Conservation (phyloP, 2,888 invertebrate genomes). For the Andrena minutula region DNA sequence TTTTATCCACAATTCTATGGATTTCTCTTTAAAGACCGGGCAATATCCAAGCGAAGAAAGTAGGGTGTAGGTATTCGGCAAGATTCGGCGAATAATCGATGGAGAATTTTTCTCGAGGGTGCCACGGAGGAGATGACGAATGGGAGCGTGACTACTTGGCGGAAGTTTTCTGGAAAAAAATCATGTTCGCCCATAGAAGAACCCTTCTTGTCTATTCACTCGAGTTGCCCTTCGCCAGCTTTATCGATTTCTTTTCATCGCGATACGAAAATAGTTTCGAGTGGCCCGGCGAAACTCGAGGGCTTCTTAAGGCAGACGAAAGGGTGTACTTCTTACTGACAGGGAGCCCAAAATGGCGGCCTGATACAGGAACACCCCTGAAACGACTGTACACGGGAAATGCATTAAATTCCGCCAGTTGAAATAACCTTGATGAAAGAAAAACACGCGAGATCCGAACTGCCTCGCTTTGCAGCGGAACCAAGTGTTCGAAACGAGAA, state of each 20-base stretch:
- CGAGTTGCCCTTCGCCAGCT: constrained; percentile 75
- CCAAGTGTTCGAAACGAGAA: no score
- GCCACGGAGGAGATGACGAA: constrained; percentile 58
- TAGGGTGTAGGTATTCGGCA: constrained; percentile 36
- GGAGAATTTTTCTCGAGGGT: constrained; percentile 54
- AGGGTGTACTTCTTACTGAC: constrained; percentile 75
- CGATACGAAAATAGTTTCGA: constrained; percentile 78
- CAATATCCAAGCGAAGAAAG: constrained; percentile 29
- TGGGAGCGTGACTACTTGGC: constrained; percentile 64
- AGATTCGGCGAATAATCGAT: constrained; percentile 60
- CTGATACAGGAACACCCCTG: constrained; percentile 69
- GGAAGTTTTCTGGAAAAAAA: constrained; percentile 67
- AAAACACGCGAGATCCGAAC: constrained; percentile 20
- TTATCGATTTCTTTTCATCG: constrained; percentile 76
- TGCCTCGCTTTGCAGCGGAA: not conserved
- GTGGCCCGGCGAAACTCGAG: constrained; percentile 74
- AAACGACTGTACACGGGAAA: constrained; percentile 69
- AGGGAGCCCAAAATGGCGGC: constrained; percentile 75
- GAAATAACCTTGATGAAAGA: constrained; percentile 51
- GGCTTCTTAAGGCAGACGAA: constrained; percentile 76
- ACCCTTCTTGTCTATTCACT: constrained; percentile 76
- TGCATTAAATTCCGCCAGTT: constrained; percentile 72
- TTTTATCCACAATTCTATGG: constrained; percentile 40
- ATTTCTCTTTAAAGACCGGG: constrained; percentile 15
- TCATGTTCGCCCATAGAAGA: constrained; percentile 71